phyloP scores from a whole-genome alignment of 2,113 vertebrate genomes.

The Onychorhynchus coronatus region DNA sequence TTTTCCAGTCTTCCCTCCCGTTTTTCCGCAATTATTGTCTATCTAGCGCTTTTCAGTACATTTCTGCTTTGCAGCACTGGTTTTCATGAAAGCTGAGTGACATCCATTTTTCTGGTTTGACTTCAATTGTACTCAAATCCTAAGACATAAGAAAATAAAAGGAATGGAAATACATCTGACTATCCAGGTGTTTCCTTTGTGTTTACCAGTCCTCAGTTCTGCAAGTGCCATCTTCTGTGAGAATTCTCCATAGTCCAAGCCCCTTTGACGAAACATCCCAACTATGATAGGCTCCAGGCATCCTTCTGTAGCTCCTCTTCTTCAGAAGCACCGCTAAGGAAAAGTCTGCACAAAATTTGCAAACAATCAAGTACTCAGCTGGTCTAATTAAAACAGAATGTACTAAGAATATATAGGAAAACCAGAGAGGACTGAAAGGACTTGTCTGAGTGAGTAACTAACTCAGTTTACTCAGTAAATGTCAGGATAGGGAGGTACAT shows the following conservation, averaged over 20 bases:
- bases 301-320: background rate
- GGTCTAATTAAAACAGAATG: slow-evolving; percentile 63
- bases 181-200: slow-evolving; percentile 29
- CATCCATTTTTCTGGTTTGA: background rate
- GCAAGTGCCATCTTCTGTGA: slow-evolving; percentile 4
- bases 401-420: slow-evolving; percentile 37
- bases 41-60: background rate
- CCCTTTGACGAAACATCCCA: slow-evolving; percentile 44
- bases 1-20: background rate
- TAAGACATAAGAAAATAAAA: background rate
- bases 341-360: slow-evolving; percentile 55
- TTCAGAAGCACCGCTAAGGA: slow-evolving; percentile 27
- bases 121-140: background rate
- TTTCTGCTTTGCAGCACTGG: background rate
- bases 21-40: background rate
- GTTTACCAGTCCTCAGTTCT: background rate
- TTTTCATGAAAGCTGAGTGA: background rate
- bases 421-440: background rate
- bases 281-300: slow-evolving; percentile 40
- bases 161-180: background rate
- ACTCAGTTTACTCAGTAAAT: slow-evolving; percentile 21
- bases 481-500: slow-evolving; percentile 31
- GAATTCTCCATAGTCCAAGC: background rate
- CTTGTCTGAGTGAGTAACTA: background rate
- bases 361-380: slow-evolving; percentile 30